Base-by-base conservation (phyloP, 1,140 invertebrate genomes). In the Saccostrea glomerata region DNA sequence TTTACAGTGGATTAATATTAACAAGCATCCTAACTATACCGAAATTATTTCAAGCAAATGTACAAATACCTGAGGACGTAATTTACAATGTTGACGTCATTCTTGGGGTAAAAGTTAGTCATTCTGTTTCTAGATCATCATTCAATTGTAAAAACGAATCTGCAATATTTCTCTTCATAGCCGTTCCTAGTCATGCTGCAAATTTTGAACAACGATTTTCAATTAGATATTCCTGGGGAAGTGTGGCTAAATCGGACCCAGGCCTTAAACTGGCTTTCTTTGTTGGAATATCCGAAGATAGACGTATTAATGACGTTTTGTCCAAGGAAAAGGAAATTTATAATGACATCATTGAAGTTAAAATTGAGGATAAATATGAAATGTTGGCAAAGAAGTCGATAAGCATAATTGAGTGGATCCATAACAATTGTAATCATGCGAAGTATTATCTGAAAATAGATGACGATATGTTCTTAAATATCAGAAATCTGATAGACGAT, bases 391-490 rank as follows among this genome's bases (percentile, higher is more conserved):
- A 36, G 12, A 77, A 77, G 25, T 77, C 70, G 11, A 77, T 77
- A 15, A 30, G 25, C 25, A 77, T 77, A 30, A 36, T 77, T 12
- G 13, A 77, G 25, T 77, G 70, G 70, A 30, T 77, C 9, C 70
- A 77, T 17, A 12, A 30, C 12, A 77, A 77, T 77, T 77, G 70
- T 77, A 36, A 77, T 13, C 23, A 30, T 12, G 25, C 70, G 9
- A 77, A 77, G 30, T 84, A 84, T 56, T 11, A 54, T 15, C n/a
- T 84, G 17, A 84, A 84, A 56, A 40, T 55, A 56, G 82, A 84
- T 17, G 82, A 84, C 20, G 82, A 84, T 56, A 56, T 84, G 17
- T 84, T 84, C 54, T 20, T 84, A 55, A 84, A 84, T 55, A 12
- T 84, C 47, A n/a, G n/a, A 20, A 23, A 25, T 56, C 47, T 84